A percentile compares a stretch with the other conserved stretches of the same genome.
phyloP scores from a whole-genome alignment of 2,888 invertebrate genomes.

The Macrosiphum euphorbiae region DNA sequence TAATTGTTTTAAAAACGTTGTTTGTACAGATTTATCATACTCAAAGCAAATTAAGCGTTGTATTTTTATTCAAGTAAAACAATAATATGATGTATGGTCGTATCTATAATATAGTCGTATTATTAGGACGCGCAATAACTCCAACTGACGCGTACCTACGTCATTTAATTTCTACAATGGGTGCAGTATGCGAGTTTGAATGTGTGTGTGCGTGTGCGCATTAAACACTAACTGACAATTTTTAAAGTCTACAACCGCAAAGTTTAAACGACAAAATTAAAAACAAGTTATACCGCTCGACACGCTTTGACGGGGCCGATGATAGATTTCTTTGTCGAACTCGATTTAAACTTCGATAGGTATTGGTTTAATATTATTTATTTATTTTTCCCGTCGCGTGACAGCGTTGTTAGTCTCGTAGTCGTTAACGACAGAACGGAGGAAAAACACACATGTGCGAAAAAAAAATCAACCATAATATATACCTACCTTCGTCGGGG shows the following conservation, averaged over 20 bases:
- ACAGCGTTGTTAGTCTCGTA: background rate
- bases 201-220: background rate
- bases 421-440: background rate
- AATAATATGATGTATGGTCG: background rate
- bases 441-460: background rate
- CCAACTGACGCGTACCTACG: background rate
- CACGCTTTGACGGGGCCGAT: background rate
- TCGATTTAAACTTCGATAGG: slow-evolving; percentile 23
- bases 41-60: background rate
- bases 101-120: background rate
- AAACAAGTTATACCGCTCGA: background rate
- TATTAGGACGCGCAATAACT: background rate
- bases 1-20: background rate
- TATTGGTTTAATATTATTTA: slow-evolving; percentile 4
- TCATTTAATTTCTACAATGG: background rate
- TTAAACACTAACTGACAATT: background rate
- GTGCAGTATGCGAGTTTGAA: background rate
- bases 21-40: background rate
- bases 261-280: slow-evolving; percentile 26
- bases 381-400: background rate
- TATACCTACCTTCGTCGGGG: background rate
- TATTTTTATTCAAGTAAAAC: background rate
- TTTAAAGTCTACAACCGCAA: background rate
- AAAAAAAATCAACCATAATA: background rate
- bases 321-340: slow-evolving; percentile 32